A percentile compares a stretch with the other conserved stretches of the same genome.
These are phyloP conservation scores for Chlamydotis undulata DNA, from an alignment of 2,113 vertebrate genomes.

Conservation along the genomic window DNA sequence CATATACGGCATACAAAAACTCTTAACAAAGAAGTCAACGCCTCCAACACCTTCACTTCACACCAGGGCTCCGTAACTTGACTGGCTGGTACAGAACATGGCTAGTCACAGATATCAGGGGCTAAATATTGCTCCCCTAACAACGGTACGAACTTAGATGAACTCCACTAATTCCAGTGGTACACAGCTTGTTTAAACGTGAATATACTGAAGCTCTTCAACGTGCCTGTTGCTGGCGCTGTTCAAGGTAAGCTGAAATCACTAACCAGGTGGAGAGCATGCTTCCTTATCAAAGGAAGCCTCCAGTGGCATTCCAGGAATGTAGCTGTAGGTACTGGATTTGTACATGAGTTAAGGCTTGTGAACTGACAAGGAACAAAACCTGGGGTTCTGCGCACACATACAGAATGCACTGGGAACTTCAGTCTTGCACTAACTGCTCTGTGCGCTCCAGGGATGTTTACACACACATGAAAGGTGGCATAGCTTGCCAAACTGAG, in stretches of 20 bases:
- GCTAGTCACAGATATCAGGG: background rate
- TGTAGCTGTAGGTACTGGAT: background rate
- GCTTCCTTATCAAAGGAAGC: background rate
- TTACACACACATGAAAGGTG: background rate
- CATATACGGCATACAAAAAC: conserved; percentile 19
- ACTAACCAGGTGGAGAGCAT: background rate
- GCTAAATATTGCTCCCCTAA: background rate
- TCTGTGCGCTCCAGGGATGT: background rate
- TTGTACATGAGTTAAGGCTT: conserved; percentile 9
- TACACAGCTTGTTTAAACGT: background rate
- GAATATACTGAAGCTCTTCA: background rate
- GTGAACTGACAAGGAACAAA: background rate
- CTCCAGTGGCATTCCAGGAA: background rate
- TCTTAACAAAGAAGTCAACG: background rate
- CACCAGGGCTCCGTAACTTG: background rate
- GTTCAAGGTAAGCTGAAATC: background rate
- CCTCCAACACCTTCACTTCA: background rate
- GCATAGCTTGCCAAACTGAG: background rate
- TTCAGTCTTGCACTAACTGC: background rate
- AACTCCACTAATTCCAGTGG: background rate
- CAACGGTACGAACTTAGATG: background rate
- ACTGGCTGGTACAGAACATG: background rate
- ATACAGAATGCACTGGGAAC: background rate
- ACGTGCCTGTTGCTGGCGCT: background rate
- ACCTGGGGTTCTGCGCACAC: background rate